These are phyloP conservation scores for Berghia stephanieae DNA, from an alignment of 1,140 invertebrate genomes.

Conservation along the genomic window DNA sequence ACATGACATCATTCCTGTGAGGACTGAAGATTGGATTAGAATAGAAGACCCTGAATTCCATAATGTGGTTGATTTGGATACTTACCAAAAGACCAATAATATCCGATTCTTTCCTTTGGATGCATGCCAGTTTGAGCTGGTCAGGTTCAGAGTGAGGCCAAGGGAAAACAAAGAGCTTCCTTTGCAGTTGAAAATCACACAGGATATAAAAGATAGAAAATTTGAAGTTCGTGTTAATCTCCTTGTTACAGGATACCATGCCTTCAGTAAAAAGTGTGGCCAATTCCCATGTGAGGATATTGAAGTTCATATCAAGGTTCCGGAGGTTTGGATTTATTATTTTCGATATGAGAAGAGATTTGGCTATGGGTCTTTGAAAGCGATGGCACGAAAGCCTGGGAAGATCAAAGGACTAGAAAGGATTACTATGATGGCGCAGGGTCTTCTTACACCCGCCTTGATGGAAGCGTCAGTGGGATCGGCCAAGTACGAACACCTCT, in stretches of 20 bases:
- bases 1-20: constrained; percentile 98
- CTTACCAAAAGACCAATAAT: constrained; percentile 89
- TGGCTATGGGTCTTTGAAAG: constrained; percentile 98
- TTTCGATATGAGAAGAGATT: constrained; percentile 99
- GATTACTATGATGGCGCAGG: constrained; percentile 77
- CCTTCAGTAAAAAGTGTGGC: constrained; percentile 90
- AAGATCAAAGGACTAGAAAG: constrained; percentile 71
- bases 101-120: constrained; percentile 98
- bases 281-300: constrained; percentile 85
- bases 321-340: constrained; percentile 98
- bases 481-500: constrained; percentile 99
- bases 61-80: constrained; percentile 88
- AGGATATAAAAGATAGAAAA: constrained; percentile 67
- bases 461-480: constrained; percentile 98
- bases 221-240: constrained; percentile 94
- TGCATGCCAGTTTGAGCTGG: constrained; percentile 88
- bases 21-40: constrained; percentile 99
- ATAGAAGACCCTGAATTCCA: constrained; percentile 95
- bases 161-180: constrained; percentile 97
- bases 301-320: constrained; percentile 94
- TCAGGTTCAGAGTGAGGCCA: constrained; percentile 95
- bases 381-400: constrained; percentile 83
- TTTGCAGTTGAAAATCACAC: constrained; percentile 81
- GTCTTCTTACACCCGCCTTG: constrained; percentile 86
- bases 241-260: constrained; percentile 94